A percentile compares a stretch with the other conserved stretches of the same genome.
These are phyloP conservation scores for Ips typographus DNA, from an alignment of 1,140 invertebrate genomes.

Conservation along the genomic window DNA sequence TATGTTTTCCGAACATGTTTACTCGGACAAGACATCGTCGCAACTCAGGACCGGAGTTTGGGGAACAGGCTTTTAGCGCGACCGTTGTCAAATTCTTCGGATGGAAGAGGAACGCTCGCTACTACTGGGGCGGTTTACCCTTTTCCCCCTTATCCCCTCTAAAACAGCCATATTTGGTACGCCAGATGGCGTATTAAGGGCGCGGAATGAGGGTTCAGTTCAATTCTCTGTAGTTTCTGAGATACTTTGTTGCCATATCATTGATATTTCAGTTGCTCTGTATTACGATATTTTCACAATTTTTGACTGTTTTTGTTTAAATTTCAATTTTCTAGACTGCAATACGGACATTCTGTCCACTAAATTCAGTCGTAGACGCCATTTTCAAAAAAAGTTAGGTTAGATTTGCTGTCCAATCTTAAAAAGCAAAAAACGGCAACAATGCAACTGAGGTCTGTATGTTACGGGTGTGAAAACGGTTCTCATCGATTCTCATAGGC, in stretches of 20 bases:
- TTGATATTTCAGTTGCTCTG: no score
- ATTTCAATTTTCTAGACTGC: no score
- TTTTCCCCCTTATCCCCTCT: constrained; percentile 32
- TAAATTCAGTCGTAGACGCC: no score
- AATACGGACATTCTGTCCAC: no score
- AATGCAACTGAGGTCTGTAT: not conserved
- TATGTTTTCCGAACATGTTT: constrained; percentile 28
- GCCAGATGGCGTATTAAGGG: constrained; percentile 43
- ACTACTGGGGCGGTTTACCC: constrained; percentile 27
- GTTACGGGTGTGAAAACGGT: constrained; percentile 7
- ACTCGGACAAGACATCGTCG: constrained; percentile 26
- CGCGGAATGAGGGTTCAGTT: constrained; percentile 37
- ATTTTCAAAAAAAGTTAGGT: no score
- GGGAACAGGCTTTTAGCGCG: not conserved
- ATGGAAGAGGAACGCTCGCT: constrained; percentile 42
- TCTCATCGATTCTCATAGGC: constrained; percentile 1
- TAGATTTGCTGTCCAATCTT: not conserved
- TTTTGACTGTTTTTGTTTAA: no score
- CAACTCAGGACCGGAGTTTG: constrained; percentile 18
- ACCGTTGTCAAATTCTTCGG: constrained; percentile 39
- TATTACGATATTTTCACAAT: no score
- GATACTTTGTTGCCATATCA: constrained; percentile 10
- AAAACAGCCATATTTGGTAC: constrained; percentile 27
- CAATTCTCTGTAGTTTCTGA: constrained; percentile 10
- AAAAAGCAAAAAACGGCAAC: constrained; percentile 6